phyloP scores from a whole-genome alignment of 2,113 vertebrate species.

The Paratilapia polleni region DNA sequence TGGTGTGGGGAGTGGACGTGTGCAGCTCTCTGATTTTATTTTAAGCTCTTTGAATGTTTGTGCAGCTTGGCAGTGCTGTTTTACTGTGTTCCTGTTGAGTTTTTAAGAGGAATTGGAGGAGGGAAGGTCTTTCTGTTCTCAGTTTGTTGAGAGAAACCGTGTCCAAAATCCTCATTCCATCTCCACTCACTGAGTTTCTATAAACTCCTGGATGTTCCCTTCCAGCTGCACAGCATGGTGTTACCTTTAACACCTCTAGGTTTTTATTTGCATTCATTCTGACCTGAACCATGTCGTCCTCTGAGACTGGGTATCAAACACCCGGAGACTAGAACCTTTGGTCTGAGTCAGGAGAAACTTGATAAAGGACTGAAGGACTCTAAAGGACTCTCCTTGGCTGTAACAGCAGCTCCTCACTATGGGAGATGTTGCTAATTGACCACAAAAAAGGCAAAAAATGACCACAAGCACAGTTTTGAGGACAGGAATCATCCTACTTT shows the following conservation, averaged over 20 bases:
- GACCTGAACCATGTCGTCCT: neutral
- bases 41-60: conserved; percentile 21
- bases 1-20: neutral
- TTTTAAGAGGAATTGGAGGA: neutral
- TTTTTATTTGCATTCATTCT: neutral
- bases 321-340: neutral
- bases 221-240: neutral
- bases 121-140: neutral
- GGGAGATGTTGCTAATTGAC: neutral
- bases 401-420: neutral
- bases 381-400: neutral
- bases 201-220: neutral
- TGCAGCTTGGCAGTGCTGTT: neutral
- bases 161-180: neutral
- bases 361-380: neutral
- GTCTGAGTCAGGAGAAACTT: neutral
- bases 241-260: neutral
- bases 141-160: neutral
- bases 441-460: neutral
- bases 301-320: neutral
- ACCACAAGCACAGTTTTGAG: neutral
- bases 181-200: neutral
- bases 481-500: no score
- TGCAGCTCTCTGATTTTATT: conserved; percentile 15
- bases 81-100: neutral